Conservation (phyloP, 2,888 invertebrate species). For the Helobdella robusta region DNA sequence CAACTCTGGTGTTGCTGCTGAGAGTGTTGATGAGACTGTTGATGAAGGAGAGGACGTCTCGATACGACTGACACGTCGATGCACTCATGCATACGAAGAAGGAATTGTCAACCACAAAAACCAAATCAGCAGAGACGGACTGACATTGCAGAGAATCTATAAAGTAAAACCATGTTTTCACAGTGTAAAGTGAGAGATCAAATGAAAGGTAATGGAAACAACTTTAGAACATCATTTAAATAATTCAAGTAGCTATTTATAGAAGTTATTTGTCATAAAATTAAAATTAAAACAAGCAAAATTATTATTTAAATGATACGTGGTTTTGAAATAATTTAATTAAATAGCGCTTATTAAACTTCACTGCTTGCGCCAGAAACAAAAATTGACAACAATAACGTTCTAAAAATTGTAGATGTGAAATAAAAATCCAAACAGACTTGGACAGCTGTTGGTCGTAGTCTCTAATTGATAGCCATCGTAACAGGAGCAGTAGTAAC, state of each 20-base stretch:
- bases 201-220: no score
- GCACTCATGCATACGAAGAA: constrained; percentile 8
- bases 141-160: no score
- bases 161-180: no score
- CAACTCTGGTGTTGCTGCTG: constrained; percentile 16
- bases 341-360: neutral
- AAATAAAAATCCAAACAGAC: no score
- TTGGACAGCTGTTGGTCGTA: constrained; percentile 12
- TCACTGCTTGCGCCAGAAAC: neutral
- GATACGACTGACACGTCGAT: constrained; percentile 14
- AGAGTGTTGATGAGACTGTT: neutral
- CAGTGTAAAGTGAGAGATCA: no score
- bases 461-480: constrained; percentile 27
- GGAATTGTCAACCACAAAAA: constrained; percentile 27
- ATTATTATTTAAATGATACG: neutral
- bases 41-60: constrained; percentile 13
- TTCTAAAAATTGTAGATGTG: no score
- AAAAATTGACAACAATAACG: no score
- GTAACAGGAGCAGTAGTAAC: constrained; percentile 32
- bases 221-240: no score
- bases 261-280: neutral
- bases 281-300: neutral
- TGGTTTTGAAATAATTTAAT: neutral
- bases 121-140: constrained; percentile 16
- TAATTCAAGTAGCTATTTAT: no score